Evolutionary conservation across 2,113 vertebrate genomes (phyloP).

Genomic region (Amazona guildingii): DNA sequence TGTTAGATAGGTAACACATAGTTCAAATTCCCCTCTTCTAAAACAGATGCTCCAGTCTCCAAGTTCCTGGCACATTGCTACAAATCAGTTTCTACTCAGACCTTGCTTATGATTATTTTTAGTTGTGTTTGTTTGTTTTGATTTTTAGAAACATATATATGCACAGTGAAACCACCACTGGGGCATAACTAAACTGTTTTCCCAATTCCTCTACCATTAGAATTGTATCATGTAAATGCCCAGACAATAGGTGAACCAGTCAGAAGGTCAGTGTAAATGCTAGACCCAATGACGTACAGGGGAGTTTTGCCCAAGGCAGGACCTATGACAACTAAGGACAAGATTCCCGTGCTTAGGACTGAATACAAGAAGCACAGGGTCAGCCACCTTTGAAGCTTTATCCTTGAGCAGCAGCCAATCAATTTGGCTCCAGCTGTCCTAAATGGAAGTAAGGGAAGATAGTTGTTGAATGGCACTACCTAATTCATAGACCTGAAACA

Average conservation of each 20-base stretch:
- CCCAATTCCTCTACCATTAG: not conserved
- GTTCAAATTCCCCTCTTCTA: not conserved
- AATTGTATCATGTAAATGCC: not conserved
- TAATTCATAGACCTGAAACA: constrained; percentile 12
- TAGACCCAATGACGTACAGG: not conserved
- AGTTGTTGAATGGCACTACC: not conserved
- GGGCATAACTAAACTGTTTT: not conserved
- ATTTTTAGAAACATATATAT: not conserved
- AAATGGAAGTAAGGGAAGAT: not conserved
- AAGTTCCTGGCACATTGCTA: not conserved
- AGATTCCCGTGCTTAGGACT: not conserved
- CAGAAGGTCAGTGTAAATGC: not conserved
- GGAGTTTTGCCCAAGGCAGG: not conserved
- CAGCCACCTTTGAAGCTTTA: not conserved
- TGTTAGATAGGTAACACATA: not conserved
- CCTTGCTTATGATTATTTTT: not conserved
- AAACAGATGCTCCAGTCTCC: not conserved
- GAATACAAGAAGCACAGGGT: not conserved
- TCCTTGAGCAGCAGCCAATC: not conserved
- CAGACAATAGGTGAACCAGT: not conserved
- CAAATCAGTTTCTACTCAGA: not conserved
- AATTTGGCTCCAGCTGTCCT: not conserved
- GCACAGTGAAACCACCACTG: not conserved
- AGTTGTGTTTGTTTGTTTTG: not conserved
- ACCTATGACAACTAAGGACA: not conserved